Percentiles rank a stretch among this genome's conserved stretches.
Conservation (phyloP, 2,113 vertebrate genomes). For the Synodontis membranacea region DNA sequence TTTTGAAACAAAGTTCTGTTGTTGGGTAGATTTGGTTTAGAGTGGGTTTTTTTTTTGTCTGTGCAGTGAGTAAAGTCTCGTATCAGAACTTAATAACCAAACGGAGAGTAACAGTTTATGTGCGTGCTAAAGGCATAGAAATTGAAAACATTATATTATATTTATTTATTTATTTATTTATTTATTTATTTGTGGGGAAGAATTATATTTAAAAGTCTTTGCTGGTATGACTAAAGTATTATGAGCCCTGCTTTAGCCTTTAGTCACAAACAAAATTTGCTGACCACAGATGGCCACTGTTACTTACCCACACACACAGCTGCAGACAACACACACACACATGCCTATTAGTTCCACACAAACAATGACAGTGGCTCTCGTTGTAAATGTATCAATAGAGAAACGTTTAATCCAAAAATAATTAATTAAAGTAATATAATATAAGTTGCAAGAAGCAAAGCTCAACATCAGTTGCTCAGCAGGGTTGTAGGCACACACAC, state of each 20-base stretch:
- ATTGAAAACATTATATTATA: background rate
- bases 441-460: background rate
- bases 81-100: background rate
- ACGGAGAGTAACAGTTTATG: background rate
- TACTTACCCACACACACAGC: background rate
- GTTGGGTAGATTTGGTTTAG: background rate
- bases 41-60: background rate
- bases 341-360: background rate
- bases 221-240: background rate
- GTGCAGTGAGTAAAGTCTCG: background rate
- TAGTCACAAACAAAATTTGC: background rate
- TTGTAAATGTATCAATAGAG: background rate
- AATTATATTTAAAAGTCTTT: background rate
- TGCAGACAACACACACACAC: background rate
- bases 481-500: background rate
- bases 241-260: background rate
- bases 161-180: no score
- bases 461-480: background rate
- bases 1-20: background rate
- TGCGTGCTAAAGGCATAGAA: background rate
- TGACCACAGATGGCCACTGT: slow-evolving; percentile 3
- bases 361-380: background rate
- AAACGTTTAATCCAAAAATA: background rate
- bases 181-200: no score
- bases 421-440: background rate